Percentiles rank a stretch among this genome's conserved stretches.
Evolutionary conservation across 2,888 invertebrate species (phyloP).

Genomic region (Zygogramma bicolorata): DNA sequence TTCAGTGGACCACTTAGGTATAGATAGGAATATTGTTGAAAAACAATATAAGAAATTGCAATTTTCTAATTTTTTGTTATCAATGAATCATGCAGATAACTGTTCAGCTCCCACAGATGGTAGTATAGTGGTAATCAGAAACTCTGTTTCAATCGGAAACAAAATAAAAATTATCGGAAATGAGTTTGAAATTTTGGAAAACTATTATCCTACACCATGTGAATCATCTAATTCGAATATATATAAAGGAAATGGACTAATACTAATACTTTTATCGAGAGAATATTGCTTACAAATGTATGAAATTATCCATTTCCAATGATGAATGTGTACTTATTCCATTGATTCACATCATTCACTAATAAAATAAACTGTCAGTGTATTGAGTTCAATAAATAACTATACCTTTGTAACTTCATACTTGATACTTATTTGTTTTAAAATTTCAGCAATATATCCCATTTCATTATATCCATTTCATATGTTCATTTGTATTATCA

Average conservation of each 20-base stretch:
- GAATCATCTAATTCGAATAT: neutral
- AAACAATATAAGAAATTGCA: neutral
- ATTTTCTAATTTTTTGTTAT: neutral
- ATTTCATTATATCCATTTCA: too few relatives aligned
- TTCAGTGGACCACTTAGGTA: neutral
- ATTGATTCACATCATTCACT: neutral
- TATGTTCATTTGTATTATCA: too few relatives aligned
- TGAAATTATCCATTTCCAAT: neutral
- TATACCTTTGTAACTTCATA: neutral
- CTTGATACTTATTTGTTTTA: constrained; percentile 10
- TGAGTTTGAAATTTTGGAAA: neutral
- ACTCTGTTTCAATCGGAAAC: neutral
- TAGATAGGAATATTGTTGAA: constrained; percentile 20
- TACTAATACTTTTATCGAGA: neutral
- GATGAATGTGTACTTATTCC: neutral
- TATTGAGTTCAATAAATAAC: too few relatives aligned
- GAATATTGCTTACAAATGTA: constrained; percentile 8
- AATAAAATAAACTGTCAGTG: too few relatives aligned
- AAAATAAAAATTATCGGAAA: neutral
- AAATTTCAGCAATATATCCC: constrained; percentile 8
- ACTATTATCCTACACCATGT: neutral
- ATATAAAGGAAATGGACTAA: neutral
- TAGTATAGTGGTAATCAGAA: neutral
- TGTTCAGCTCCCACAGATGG: constrained; percentile 1
- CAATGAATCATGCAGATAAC: neutral